A percentile compares a stretch with the other conserved stretches of the same genome.
These are phyloP conservation scores for Leptura quadrifasciata DNA, from an alignment of 2,888 invertebrate species.

Conservation along the genomic window DNA sequence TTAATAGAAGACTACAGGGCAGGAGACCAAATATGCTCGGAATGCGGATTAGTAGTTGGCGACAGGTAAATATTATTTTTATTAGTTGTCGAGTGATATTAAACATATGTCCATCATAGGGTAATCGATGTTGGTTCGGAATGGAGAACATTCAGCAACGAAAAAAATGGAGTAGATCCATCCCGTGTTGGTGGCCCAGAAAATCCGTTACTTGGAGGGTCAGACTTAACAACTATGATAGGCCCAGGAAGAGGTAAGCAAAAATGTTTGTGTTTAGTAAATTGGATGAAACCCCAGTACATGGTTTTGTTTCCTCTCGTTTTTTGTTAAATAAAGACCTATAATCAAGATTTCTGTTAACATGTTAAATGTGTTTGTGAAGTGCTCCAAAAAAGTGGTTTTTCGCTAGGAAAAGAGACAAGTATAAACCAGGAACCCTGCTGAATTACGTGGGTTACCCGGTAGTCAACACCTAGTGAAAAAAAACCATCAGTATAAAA, in stretches of 20 bases:
- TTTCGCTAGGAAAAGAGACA: too few relatives aligned
- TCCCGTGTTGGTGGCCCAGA: conserved; percentile 99
- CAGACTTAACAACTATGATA: conserved; percentile 97
- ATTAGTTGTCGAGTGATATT: conserved; percentile 5
- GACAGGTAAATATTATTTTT: conserved; percentile 83
- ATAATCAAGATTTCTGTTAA: too few relatives aligned
- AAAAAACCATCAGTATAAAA: too few relatives aligned
- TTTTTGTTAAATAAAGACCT: too few relatives aligned
- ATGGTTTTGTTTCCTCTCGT: too few relatives aligned
- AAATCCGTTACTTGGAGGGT: conserved; percentile 95
- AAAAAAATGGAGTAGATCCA: conserved; percentile 96
- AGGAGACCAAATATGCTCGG: conserved; percentile 99
- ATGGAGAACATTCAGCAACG: conserved; percentile 99
- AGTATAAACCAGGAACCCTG: too few relatives aligned
- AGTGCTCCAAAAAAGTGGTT: too few relatives aligned
- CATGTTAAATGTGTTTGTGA: too few relatives aligned
- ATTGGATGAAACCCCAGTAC: too few relatives aligned
- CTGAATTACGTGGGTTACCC: too few relatives aligned
- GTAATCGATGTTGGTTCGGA: conserved; percentile 99
- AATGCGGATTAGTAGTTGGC: conserved; percentile 99
- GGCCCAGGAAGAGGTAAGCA: conserved; percentile 77
- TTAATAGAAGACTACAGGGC: conserved; percentile 99
- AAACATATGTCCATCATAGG: conserved; percentile 74
- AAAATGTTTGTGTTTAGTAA: neutral
- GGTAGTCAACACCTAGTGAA: too few relatives aligned